Evolutionary conservation across 2,797 vertebrate species (phyloP), one percentile per base, ranked within the genome.

Genomic region (Pseudomugil tenellus): DNA sequence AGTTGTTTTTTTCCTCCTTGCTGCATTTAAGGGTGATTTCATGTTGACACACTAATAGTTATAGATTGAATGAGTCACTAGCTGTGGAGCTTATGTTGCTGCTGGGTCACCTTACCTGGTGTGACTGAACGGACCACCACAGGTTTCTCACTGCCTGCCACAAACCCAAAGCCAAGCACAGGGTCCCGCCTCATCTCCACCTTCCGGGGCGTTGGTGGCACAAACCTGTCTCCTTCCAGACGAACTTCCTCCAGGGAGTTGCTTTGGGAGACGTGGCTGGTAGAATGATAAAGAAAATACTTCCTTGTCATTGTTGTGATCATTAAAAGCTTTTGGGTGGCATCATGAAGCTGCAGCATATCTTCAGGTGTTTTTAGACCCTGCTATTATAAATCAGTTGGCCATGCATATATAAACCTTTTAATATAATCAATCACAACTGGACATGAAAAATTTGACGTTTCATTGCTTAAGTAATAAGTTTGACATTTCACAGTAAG

Each of bases 171-270:
- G 81, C 97, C 97, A 81, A 99, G 94, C 68, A 99, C 96, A 6
- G 98, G 98, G 91, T 99, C 98, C 80, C 97, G 95, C 92, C 97
- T 96, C 98, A 99, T 99, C 90, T 98, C 97, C 91, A 98, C 96
- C 91, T 96, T 98, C 81, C 97, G 94, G 49, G 97, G 96, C 13
- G 95, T 70, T 56, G 97, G 97, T 91, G 96, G 95, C 83, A 95
- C 94, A 84, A 97, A 94, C 91, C 93, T 96, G 92, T 96, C 97
- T 86, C 94, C 96, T 77, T 98, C 97, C 80, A 97, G 92, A 77
- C 95, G 95, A 81, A 97, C 95, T 89, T 98, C 97, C 85, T 99
- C 97, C 93, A 97, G 94, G 77, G 96, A 95, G 86, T 92, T 92
- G 80, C 95, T 94, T 84, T 97, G 96, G 79, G 96, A 97, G 89